Conservation (phyloP, 2,888 invertebrate genomes). For the Parnassius orleans region DNA sequence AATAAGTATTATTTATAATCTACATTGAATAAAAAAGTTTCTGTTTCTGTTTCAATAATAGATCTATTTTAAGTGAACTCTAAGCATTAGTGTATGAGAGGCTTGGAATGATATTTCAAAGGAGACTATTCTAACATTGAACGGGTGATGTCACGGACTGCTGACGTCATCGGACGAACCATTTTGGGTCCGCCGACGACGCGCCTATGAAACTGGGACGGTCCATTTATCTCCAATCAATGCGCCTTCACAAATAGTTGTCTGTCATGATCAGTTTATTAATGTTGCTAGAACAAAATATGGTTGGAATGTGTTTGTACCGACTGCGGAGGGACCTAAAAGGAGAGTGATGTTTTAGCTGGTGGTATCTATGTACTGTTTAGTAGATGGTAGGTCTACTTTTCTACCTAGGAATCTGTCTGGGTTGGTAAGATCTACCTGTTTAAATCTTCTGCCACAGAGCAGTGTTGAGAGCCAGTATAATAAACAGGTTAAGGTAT, state of each 20-base stretch:
- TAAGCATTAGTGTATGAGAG: neutral
- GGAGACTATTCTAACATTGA: neutral
- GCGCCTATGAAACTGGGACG: neutral
- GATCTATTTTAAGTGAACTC: neutral
- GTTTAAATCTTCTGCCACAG: too few species aligned
- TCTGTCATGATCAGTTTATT: neutral
- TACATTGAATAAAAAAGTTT: too few species aligned
- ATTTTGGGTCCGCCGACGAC: neutral
- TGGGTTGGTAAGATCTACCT: too few species aligned
- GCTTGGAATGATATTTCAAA: neutral
- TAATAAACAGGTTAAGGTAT: too few species aligned
- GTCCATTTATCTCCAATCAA: constrained; percentile 1
- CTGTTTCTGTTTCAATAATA: too few species aligned
- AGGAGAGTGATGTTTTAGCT: too few species aligned
- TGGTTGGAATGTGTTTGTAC: neutral
- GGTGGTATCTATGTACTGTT: too few species aligned
- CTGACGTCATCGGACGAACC: neutral
- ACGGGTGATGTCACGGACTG: neutral
- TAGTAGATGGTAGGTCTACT: too few species aligned
- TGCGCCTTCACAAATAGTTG: neutral
- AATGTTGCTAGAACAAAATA: neutral
- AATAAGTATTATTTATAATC: too few species aligned
- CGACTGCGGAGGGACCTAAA: too few species aligned
- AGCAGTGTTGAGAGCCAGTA: too few species aligned
- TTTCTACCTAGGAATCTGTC: too few species aligned